Base-by-base conservation (phyloP, 2,888 invertebrate species). In the Theretra japonica region DNA sequence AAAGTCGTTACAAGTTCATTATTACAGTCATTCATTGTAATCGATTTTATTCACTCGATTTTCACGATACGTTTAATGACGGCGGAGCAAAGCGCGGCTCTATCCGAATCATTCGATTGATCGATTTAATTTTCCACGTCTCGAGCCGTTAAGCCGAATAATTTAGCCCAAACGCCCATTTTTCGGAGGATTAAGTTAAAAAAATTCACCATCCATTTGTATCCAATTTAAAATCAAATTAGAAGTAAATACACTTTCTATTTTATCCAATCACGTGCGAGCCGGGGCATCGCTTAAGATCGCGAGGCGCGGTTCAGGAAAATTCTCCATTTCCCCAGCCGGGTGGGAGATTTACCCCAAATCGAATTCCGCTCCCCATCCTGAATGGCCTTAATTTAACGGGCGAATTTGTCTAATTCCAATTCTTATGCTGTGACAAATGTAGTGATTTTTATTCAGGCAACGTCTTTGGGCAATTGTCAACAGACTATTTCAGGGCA, bases 391-490 rank as follows among this genome's bases (percentile, higher is more conserved):
- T 91, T 93, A 94, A 94, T 94, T 94, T 93, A 93, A 94, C 92
- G 91, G 90, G 88, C 91, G 92, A 93, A 93, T 93, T 93, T 93
- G 92, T 93, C 90, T 93, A 93, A 94, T 94, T 93, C 93, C 91
- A 89, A 93, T 93, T 93, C 92, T 91, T 90, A 89, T 90, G 88
- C 93, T 88, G 91, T 92, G 93, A 93, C 91, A 90, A 93, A 94
- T 92, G 91, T 93, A 89, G 88, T 90, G 90, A 92, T 93, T 91
- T 91, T 91, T 90, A 92, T 92, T 91, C 91, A 82, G 83, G 71
- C 81, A 75, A 74, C 87, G 89, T 88, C 78, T 80, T 82, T 75
- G 72, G 70, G 68, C 41, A 65, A 65, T 62, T 65, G 57, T 70
- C 69, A 70, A 70, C 69, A 58, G 58, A 57, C 58, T 74, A 65